A percentile compares a stretch with the other conserved stretches of the same genome.
These are phyloP conservation scores for Sinonovacula constricta DNA, from an alignment of 1,140 invertebrate genomes.

Conservation along the genomic window DNA sequence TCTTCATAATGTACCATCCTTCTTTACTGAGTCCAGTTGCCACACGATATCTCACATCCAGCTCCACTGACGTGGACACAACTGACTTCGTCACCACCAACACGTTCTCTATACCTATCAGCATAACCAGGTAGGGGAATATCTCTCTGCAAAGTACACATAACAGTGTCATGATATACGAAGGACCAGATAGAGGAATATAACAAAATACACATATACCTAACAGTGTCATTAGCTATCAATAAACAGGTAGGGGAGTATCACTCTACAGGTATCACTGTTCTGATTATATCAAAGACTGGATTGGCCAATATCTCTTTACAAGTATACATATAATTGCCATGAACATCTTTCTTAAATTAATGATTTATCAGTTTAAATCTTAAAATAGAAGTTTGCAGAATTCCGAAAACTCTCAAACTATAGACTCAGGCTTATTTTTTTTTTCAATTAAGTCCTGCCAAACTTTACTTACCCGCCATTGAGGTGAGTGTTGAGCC, in stretches of 20 bases:
- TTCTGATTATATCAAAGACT: too few species aligned
- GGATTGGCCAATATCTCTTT: too few species aligned
- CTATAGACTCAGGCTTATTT: too few species aligned
- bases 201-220: too few species aligned
- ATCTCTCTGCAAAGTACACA: conserved; percentile 81
- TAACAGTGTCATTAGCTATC: too few species aligned
- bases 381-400: background rate
- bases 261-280: too few species aligned
- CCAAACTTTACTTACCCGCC: conserved; percentile 77
- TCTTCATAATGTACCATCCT: conserved; percentile 98
- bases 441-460: background rate
- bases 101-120: conserved; percentile 97
- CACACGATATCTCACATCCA: conserved; percentile 95
- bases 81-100: conserved; percentile 96
- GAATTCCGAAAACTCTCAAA: background rate
- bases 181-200: too few species aligned
- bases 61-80: conserved; percentile 91
- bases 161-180: too few species aligned
- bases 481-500: conserved; percentile 81
- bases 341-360: too few species aligned
- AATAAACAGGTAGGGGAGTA: too few species aligned
- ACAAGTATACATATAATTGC: too few species aligned
- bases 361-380: too few species aligned
- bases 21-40: conserved; percentile 94
- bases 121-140: conserved; percentile 96